Evolutionary conservation across 2,888 invertebrate genomes (phyloP), one percentile per base, ranked within the genome.

Genomic region (Pandemis cinnamomeana): DNA sequence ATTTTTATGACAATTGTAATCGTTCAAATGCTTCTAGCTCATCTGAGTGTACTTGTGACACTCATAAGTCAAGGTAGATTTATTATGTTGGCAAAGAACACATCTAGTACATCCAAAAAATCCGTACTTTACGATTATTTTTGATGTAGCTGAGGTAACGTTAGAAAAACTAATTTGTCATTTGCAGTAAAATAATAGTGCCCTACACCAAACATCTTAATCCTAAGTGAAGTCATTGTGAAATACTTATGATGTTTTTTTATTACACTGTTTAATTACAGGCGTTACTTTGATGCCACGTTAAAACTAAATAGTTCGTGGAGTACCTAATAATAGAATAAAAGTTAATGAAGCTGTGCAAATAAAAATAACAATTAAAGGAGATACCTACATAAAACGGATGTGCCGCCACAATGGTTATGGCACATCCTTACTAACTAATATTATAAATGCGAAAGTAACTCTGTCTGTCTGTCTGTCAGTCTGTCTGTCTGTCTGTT

Each of bases 291-390:
- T 71, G 48, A 71, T 60, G 71, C 41, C 58, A 41, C 71, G 51
- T 66, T 71, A 71, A 66, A 71, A 64, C 20, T 27, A 51, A 71
- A 71, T 66, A 66, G 46, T 64, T 58, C 58, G 58, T 58, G 46
- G 46, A 71, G 27, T 36, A 36, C 27, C 27, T 36, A 36, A 36
- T 36, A 36, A 36, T 36, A 36, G 27, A 71, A 71, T 66, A 20
- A 66, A 20, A 60, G 36, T 66, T 66, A 63, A 64, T 71, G 15
- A 71, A 60, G 13, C 55, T 58, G 15, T 71, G 64, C 46, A 66
- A 58, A 60, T 71, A 66, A 66, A 66, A 60, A 71, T 64, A 27
- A 71, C 7, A n/a, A 44, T 58, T 48, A 36, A 48, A 60, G 20
- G 41, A 60, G 48, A 58, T 8, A 60, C 20, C 20, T 20, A 20